These are phyloP conservation scores for Aricia agestis DNA, from an alignment of 1,140 invertebrate species.

Conservation along the genomic window DNA sequence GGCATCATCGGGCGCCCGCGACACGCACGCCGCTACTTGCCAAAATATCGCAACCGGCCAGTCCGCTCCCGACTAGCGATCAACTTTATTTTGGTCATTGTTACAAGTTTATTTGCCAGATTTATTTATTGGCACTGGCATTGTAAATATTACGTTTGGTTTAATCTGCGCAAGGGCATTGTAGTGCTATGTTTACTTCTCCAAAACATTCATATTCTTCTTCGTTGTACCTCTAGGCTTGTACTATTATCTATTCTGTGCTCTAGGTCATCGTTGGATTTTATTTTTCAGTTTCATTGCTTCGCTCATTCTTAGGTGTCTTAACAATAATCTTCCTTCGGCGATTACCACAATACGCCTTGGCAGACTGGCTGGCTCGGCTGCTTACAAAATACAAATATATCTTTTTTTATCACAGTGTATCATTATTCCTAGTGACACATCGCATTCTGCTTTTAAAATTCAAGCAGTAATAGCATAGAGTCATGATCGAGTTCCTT, in stretches of 20 bases:
- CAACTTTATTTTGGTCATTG: constrained; percentile 72
- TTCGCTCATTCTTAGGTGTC: no score
- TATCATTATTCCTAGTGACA: no score
- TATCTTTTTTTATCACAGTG: no score
- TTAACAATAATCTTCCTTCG: no score
- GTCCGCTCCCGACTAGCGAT: constrained; percentile 45
- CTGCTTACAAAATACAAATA: no score
- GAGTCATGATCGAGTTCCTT: no score
- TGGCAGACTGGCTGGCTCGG: no score
- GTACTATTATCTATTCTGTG: no score
- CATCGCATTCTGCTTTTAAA: no score
- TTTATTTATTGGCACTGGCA: constrained; percentile 5
- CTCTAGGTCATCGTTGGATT: neutral
- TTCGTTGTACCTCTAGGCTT: neutral
- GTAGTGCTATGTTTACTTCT: neutral
- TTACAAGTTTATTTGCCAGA: constrained; percentile 32
- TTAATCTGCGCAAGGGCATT: neutral
- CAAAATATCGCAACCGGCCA: constrained; percentile 66
- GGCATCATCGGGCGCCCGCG: constrained; percentile 67
- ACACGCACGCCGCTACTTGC: constrained; percentile 66
- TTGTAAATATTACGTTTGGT: neutral
- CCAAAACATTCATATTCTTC: neutral
- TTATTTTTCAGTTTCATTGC: no score
- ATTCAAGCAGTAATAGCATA: no score
- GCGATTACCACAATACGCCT: no score